Base-by-base conservation (phyloP, 2,888 invertebrate genomes). In the Phyllotreta striolata region DNA sequence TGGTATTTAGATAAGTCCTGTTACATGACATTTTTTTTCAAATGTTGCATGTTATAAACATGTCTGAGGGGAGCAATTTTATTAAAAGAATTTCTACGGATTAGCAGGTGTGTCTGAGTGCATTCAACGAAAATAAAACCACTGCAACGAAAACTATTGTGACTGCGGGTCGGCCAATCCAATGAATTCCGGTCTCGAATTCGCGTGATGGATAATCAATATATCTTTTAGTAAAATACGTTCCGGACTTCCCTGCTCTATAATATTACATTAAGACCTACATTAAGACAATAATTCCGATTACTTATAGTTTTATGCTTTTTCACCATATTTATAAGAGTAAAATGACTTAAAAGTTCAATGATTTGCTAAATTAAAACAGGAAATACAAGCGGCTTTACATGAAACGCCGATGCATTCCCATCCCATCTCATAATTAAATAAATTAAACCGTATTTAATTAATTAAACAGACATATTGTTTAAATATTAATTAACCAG, bases 51-150 rank as follows among this genome's bases (percentile, higher is more conserved):
- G 60, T 47, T 47, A 47, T 14, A n/a, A 8, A 8, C 6, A 12
- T 24, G 64, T 70, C 62, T 66, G 55, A 66, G 66, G 67, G 67
- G 63, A 56, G 49, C 44, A 49, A 57, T 63, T 66, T 72, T 69
- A 67, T 67, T 70, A 64, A 64, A 63, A 62, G 58, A 67, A 63
- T 44, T 55, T 41, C 57, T 14, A 57, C 60, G 41, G 56, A 55
- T 55, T 55, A 55, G 63, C 55, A 66, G 61, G 61, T 62, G 61
- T 66, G 43, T 34, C 55, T 24, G 55, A 46, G 52, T 56, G 44
- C 43, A 56, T 49, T 61, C 44, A n/a, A 40, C 24, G 39, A 38
- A 64, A 64, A 61, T 55, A 24, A 52, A 61, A 57, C 56, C 61
- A 43, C 51, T 38, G 37, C 10, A 1, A 24, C 9, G 10, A 13